Conservation (phyloP, 2,113 vertebrate species). For the Sinocyclocheilus maitianheensis region DNA sequence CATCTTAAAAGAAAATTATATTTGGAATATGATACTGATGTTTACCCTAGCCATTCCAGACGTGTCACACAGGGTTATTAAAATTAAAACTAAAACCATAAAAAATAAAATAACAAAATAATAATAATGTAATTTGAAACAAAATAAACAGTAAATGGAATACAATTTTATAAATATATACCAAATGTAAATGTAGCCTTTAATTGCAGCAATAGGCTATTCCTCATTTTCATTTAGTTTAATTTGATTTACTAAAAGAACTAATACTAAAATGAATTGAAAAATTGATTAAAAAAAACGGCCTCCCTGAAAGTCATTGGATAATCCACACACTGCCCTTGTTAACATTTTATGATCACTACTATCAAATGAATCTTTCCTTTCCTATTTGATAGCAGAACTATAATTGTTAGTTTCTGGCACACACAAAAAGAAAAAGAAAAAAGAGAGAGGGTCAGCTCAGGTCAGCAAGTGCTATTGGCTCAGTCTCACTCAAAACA, state of each 20-base stretch:
- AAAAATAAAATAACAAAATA: background rate
- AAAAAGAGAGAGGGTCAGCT: background rate
- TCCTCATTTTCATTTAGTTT: no score
- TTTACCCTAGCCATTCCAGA: no score
- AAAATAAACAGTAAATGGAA: background rate
- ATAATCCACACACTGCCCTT: constrained; percentile 1
- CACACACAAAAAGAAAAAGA: no score
- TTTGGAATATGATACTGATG: no score
- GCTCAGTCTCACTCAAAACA: constrained; percentile 20
- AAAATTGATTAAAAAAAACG: no score
- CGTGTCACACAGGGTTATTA: no score
- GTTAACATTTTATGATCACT: background rate
- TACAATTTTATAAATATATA: no score
- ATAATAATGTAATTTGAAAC: background rate
- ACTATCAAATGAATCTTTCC: background rate
- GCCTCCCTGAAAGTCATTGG: background rate
- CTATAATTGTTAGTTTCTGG: background rate
- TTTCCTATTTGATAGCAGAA: background rate
- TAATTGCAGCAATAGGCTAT: no score
- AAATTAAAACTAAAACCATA: background rate
- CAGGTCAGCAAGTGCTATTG: background rate
- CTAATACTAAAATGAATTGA: no score
- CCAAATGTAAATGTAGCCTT: no score
- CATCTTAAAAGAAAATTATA: background rate
- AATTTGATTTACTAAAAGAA: no score